Conservation (phyloP, 1,140 invertebrate species). For the Nasonia longicornis region DNA sequence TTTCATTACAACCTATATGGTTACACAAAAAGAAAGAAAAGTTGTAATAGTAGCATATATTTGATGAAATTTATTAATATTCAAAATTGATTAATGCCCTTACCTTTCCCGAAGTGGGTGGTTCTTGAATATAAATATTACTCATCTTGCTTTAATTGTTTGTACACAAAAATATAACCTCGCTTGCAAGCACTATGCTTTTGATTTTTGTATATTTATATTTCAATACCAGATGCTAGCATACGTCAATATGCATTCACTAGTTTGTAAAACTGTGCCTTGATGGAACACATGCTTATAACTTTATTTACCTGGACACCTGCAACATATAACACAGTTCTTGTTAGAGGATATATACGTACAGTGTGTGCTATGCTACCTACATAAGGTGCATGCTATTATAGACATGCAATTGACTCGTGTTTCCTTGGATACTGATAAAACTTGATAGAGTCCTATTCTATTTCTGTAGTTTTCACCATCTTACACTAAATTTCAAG, state of each 20-base stretch:
- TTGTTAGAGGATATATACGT: constrained; percentile 19
- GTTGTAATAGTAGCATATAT: constrained; percentile 32
- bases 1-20: constrained; percentile 84
- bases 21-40: constrained; percentile 39
- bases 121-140: constrained; percentile 97
- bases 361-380: background rate
- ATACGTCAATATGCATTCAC: background rate
- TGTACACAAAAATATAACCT: constrained; percentile 31
- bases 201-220: background rate
- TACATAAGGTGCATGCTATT: constrained; percentile 14
- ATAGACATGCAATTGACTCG: constrained; percentile 24
- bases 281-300: background rate
- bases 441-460: constrained; percentile 40
- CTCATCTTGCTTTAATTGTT: constrained; percentile 73
- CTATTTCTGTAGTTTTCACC: constrained; percentile 37
- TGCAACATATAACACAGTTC: constrained; percentile 6
- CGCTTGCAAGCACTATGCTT: background rate
- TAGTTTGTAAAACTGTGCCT: background rate
- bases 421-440: constrained; percentile 47
- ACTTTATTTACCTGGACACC: background rate
- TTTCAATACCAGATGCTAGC: background rate
- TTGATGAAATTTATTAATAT: constrained; percentile 27
- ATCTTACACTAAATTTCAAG: constrained; percentile 24
- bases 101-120: constrained; percentile 94
- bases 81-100: constrained; percentile 44